phyloP scores from a whole-genome alignment of 2,113 vertebrate species.

The Taurulus bubalis region DNA sequence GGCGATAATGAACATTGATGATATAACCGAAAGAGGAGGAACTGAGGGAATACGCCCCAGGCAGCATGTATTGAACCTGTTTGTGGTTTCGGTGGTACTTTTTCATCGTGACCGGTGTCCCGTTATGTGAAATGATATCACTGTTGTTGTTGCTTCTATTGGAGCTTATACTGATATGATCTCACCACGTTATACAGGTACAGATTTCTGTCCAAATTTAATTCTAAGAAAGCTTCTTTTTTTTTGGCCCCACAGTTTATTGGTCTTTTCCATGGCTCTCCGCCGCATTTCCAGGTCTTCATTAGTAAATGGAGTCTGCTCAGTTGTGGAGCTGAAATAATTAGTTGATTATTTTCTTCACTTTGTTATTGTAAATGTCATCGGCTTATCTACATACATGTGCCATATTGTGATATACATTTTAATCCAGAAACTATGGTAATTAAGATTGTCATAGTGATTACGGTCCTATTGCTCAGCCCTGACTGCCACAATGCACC shows the following conservation, averaged over 20 bases:
- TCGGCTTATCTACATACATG: background rate
- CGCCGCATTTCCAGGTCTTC: background rate
- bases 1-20: constrained; percentile 13
- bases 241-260: background rate
- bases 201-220: background rate
- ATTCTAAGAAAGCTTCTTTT: background rate
- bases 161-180: background rate
- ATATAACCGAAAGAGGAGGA: background rate
- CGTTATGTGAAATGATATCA: background rate
- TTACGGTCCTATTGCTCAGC: background rate
- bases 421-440: background rate
- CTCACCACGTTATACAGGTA: background rate
- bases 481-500: background rate
- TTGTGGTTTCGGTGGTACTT: background rate
- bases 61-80: background rate
- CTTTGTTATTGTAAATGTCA: background rate
- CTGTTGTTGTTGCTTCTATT: background rate
- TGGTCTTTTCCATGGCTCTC: background rate
- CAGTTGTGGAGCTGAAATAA: background rate
- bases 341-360: background rate
- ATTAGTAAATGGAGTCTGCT: background rate
- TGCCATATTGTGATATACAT: background rate
- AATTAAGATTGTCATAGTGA: background rate
- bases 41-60: background rate
- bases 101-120: background rate